Evolutionary conservation across 2,888 invertebrate genomes (phyloP).

Genomic region (Nowickia ferox): DNA sequence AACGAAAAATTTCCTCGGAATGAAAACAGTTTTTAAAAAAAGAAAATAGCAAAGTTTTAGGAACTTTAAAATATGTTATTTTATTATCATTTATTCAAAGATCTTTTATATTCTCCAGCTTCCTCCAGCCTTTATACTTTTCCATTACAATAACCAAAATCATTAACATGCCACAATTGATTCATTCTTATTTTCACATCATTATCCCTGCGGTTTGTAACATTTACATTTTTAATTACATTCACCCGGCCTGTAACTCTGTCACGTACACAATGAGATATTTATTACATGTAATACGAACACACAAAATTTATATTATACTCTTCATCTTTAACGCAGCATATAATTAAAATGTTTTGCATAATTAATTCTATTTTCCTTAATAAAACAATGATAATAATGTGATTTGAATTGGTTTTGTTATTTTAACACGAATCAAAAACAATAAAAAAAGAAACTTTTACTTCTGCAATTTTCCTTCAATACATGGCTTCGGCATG

Average conservation of each 20-base stretch:
- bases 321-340: slow-evolving; percentile 31
- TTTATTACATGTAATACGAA: slow-evolving; percentile 35
- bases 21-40: too few relatives aligned
- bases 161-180: slow-evolving; percentile 36
- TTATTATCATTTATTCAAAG: not conserved
- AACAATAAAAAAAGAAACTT: slow-evolving; percentile 11
- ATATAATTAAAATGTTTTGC: slow-evolving; percentile 67
- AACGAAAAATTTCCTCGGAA: too few relatives aligned
- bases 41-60: too few relatives aligned
- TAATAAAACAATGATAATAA: slow-evolving; percentile 66
- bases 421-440: slow-evolving; percentile 66
- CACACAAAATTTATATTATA: not conserved
- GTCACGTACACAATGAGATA: slow-evolving; percentile 3
- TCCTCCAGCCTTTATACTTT: not conserved
- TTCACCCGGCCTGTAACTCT: not conserved
- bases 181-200: slow-evolving; percentile 48
- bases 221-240: slow-evolving; percentile 69
- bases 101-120: not conserved
- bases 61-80: too few relatives aligned
- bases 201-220: slow-evolving; percentile 61
- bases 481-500: not conserved
- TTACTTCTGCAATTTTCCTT: slow-evolving; percentile 11
- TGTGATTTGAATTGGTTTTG: slow-evolving; percentile 64
- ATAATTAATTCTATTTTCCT: slow-evolving; percentile 71
- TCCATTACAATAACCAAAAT: not conserved